Base-by-base conservation (phyloP, 2,888 invertebrate species). In the Parnassius glacialis region DNA sequence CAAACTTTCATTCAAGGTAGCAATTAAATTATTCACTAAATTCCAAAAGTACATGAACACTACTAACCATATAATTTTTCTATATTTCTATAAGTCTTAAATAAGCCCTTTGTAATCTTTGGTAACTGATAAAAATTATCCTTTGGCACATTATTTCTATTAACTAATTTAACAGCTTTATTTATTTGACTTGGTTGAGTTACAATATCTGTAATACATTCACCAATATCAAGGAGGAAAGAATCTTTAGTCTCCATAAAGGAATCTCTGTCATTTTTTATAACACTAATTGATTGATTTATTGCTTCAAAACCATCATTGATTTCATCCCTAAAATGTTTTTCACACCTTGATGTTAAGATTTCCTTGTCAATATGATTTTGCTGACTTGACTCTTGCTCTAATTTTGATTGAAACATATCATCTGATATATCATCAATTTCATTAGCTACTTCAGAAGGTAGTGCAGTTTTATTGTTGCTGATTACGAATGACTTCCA, bases 101-200 rank as follows among this genome's bases (percentile, higher is more conserved):
- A 94, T 67, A 98, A 84, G 11, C 92, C 87, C 78, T 94, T 94
- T 0, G 96, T 95, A 72, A 88, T 91, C 1, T 92, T 79, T 0
- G 98, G 96, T 50, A 98, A 87, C 0, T 96, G 97, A 92, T 95
- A 97, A 84, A 97, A 98, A 64, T 67, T 75, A 54, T 78, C 70
- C 54, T 72, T 74, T 11, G 48, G 62, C 54, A 57, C 61, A 65
- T 72, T 67, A 61, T 67, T 68, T 62, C 16, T 12, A 16, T 9
- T 2, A n/a, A 12, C 16, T n/a, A 20, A 25, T 51, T 61, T 51
- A 10, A 41, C 10, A 13, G 9, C 43, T 20, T 52, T 10, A 61
- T 55, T 55, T 11, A 11, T 9, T 50, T 62, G 57, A 34, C 41
- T 0, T 47, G 41, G 44, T 41, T n/a, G 11, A n/a, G 52, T 11